A percentile compares a stretch with the other conserved stretches of the same genome.
Evolutionary conservation across 2,113 vertebrate species (phyloP).

Genomic region (Poeciliopsis prolifica): DNA sequence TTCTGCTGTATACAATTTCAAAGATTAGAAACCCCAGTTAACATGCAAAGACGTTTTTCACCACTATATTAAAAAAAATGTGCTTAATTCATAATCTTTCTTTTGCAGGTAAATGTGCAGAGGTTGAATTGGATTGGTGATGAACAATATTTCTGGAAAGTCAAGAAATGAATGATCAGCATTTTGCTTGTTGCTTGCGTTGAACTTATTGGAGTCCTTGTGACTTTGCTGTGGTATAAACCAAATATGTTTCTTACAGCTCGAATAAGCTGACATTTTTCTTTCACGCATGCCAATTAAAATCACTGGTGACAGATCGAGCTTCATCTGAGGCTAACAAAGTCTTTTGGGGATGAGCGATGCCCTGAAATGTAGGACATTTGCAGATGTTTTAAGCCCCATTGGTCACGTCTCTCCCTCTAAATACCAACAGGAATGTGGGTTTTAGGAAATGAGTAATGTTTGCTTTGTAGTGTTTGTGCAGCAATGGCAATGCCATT

Average conservation of each 20-base stretch:
- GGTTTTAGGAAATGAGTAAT: slow-evolving; percentile 67
- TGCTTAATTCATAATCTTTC: no score
- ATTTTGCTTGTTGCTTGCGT: not conserved
- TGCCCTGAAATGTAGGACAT: not conserved
- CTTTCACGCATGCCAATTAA: not conserved
- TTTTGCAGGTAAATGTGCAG: no score
- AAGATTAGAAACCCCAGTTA: not conserved
- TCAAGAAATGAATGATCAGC: not conserved
- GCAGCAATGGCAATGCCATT: slow-evolving; percentile 48
- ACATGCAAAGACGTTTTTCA: not conserved
- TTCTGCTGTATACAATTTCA: not conserved
- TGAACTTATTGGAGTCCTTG: not conserved
- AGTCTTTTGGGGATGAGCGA: not conserved
- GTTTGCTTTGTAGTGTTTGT: slow-evolving; percentile 69
- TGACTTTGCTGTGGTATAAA: no score
- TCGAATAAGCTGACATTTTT: not conserved
- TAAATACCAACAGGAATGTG: slow-evolving; percentile 59
- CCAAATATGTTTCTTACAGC: not conserved
- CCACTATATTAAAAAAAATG: not conserved
- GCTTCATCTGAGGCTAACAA: not conserved
- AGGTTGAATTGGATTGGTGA: not conserved
- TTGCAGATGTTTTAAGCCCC: slow-evolving; percentile 10
- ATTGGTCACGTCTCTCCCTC: slow-evolving; percentile 2
- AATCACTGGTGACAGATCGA: not conserved
- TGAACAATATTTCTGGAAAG: not conserved